Base-by-base conservation (phyloP, 1,140 invertebrate genomes). In the Aphidius gifuensis region DNA sequence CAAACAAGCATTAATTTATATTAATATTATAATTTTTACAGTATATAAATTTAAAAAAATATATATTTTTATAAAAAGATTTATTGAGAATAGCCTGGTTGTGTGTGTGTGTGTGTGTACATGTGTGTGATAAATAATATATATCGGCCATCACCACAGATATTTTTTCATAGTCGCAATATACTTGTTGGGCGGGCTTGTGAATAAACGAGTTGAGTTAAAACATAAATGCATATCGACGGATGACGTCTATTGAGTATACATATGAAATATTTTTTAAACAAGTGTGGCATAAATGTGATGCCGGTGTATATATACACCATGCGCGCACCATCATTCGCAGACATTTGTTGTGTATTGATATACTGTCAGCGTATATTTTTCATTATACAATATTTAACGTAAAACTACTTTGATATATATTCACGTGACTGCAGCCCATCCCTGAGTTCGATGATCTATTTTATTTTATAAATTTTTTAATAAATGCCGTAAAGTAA, bases 181-280 rank as follows among this genome's bases (percentile, higher is more conserved):
- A 51, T 39, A 51, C 47, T 48, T 16, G 48, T 44, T 60, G 47
- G 58, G 58, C 58, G 58, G 58, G n/a, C 58, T 60, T 11, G 38
- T 6, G 11, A 48, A 51, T 9, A 44, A 43, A 39, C 40, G 58
- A 43, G 51, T 60, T 39, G 49, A 60, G 9, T 49, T 47, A 56
- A 32, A 69, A 75, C 67, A 63, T 64, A 76, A 77, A 79, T 77
- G 61, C 69, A 68, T 66, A 69, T 54, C 69, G 74, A 76, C 72
- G 68, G 65, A 56, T 73, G 71, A 69, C 70, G 66, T 75, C 69
- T 70, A 59, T 60, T 64, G 16, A 16, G 64, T 59, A 58, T 61
- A 66, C 16, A 16, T 66, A 58, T 60, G 23, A 60, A 56, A 53
- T 64, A 69, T 71, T 71, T 72, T 69, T 50, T 57, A 32, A 32